Evolutionary conservation across 2,888 invertebrate genomes (phyloP), one percentile per base, ranked within the genome.

Genomic region (Stenoptilia bipunctidactyla): DNA sequence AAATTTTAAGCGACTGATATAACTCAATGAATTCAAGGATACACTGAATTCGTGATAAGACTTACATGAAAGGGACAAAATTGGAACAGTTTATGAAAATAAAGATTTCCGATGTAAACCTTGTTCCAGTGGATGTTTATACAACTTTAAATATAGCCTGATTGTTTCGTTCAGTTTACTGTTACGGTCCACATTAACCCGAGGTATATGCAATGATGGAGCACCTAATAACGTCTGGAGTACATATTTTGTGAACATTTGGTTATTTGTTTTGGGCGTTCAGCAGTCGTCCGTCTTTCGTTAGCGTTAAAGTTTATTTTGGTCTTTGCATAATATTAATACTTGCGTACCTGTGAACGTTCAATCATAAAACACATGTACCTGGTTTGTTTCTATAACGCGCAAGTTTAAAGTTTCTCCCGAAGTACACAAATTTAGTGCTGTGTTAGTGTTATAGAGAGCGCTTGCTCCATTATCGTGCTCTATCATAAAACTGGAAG

Each of bases 301-400:
- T 63, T 70, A 58, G 49, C 44, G 55, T 57, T 50, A 3, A 55
- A 56, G 62, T 75, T 73, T 80, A 80, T 76, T 77, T 80, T 75
- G 72, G 75, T 69, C 74, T 56, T 52, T 52, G 61, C 61, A 75
- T 79, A 20, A 20, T 77, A 79, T 77, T 76, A 79, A 69, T 67
- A 56, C 58, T 61, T 58, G 61, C 64, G 79, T 80, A 80, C 69
- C 79, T 71, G 76, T 48, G 61, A 59, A 66, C 67, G 65, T 74
- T 82, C 76, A 79, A 82, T 82, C 82, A 82, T 82, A 80, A 72
- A 61, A 58, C 58, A 60, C 58, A 59, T 61, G 67, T 70, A 76
- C 77, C 82, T 82, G 82, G 79, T 82, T 80, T 77, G 77, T 79
- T 80, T 82, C 82, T 71, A 66, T 67, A 71, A 65, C 58, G 63